A percentile compares a stretch with the other conserved stretches of the same genome.
Conservation (phyloP, 2,888 invertebrate genomes). For the Protonemura montana region DNA sequence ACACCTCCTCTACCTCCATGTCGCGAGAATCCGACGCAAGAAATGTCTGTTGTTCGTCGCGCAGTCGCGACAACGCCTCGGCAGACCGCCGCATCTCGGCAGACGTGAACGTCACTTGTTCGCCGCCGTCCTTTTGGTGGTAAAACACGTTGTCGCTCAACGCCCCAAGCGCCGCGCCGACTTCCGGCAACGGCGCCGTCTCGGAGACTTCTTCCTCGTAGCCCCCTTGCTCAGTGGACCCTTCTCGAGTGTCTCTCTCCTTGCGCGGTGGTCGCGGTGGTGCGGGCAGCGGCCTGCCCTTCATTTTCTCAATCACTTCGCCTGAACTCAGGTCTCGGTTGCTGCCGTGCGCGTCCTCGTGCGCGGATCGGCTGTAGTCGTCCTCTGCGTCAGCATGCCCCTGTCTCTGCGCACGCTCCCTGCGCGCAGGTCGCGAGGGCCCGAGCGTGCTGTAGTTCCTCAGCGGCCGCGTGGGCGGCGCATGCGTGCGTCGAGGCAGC, state of each 20-base stretch:
- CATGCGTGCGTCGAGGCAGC: constrained; percentile 64
- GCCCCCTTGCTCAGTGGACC: background rate
- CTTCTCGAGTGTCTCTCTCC: constrained; percentile 58
- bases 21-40: constrained; percentile 42
- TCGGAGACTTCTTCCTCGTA: constrained; percentile 31
- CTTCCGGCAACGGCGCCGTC: constrained; percentile 31
- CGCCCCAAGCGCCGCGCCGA: constrained; percentile 46
- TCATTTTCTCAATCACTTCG: constrained; percentile 81
- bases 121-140: constrained; percentile 52
- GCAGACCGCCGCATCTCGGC: background rate
- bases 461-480: constrained; percentile 66
- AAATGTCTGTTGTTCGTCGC: constrained; percentile 25
- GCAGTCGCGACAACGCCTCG: background rate
- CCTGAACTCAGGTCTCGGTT: constrained; percentile 72
- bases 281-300: constrained; percentile 83
- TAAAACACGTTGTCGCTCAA: constrained; percentile 47
- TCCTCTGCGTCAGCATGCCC: constrained; percentile 47
- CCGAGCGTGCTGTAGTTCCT: constrained; percentile 69
- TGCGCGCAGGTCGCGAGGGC: constrained; percentile 68
- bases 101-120: background rate
- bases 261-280: constrained; percentile 84
- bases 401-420: constrained; percentile 57
- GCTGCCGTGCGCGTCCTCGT: constrained; percentile 52
- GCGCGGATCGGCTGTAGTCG: constrained; percentile 43
- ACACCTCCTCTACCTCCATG: constrained; percentile 63